Base-by-base conservation (phyloP, 2,888 invertebrate species). In the Colletes collaris region DNA sequence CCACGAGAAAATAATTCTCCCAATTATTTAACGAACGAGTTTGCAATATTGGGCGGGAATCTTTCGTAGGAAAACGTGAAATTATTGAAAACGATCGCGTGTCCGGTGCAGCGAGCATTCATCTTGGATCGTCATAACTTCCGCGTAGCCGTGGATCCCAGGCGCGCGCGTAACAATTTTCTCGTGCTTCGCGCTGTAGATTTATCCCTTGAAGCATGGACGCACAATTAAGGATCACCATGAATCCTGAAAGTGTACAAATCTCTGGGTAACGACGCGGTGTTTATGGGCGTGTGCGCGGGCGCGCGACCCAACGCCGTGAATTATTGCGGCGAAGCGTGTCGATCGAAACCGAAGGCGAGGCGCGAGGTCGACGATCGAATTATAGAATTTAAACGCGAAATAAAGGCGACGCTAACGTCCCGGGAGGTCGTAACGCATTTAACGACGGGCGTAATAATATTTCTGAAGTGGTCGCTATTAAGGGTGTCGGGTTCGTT, bases 401-500 rank as follows among this genome's bases (percentile, higher is more conserved):
- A 37, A 58, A 68, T 76, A 63, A 68, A 64, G 63, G 46, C 46
- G 16, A 35, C 40, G 27, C 46, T 75, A 67, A 76, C 35, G 44
- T n/a, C 19, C 16, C n/a, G 16, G 27, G 5, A 27, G 53, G 13
- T 16, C 40, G 55, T 62, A 63, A 66, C 68, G 66, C 37, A 58
- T 35, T 62, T 56, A 27, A 62, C 53, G 19, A 6, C 50, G 13
- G 13, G 27, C 19, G 68, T 63, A 63, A 76, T 71, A 63, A 70
- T 66, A 76, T 79, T 70, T 40, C 53, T 7, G 6, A n/a, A 8
- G 13, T 8, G 37, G 46, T 69, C 19, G 49, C 66, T 69, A 40
- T 63, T 79, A 79, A 66, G 62, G 53, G 50, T 60, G 37, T 27
- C 49, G 50, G 8, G 52, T 65, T 77, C 60, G 64, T 77, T 65